Percentiles rank a stretch among this genome's conserved stretches.
These are phyloP conservation scores for Scaptomyza hsui DNA, from an alignment of 1,140 invertebrate species.

Conservation along the genomic window DNA sequence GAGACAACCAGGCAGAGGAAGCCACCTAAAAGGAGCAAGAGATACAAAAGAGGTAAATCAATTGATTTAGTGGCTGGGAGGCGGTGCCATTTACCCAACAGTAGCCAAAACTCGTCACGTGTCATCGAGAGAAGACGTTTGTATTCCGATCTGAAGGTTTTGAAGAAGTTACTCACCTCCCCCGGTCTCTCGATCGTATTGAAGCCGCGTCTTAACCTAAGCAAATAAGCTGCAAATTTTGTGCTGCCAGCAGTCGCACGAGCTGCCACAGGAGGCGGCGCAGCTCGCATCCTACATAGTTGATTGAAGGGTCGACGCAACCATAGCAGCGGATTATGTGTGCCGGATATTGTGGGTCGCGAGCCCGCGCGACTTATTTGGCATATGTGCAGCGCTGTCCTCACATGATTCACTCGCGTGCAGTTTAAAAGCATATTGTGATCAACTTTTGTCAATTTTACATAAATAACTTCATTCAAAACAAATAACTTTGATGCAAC, in stretches of 20 bases:
- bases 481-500: constrained; percentile 29
- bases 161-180: constrained; percentile 1
- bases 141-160: constrained; percentile 86
- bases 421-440: constrained; percentile 61
- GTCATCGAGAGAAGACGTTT: constrained; percentile 87
- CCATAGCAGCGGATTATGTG: constrained; percentile 15
- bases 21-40: constrained; percentile 87
- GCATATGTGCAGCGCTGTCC: constrained; percentile 47
- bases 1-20: constrained; percentile 92
- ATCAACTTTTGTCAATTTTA: constrained; percentile 27
- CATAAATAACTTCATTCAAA: constrained; percentile 8
- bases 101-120: constrained; percentile 89
- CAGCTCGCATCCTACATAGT: constrained; percentile 7
- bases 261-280: background rate
- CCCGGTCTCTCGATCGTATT: background rate
- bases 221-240: constrained; percentile 11
- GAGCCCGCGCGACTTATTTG: constrained; percentile 33
- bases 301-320: constrained; percentile 16
- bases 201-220: constrained; percentile 28
- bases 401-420: constrained; percentile 53
- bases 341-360: too few species aligned
- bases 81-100: constrained; percentile 84
- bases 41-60: background rate
- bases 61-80: background rate
- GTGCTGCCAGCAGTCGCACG: background rate